Percentiles rank a stretch among this genome's conserved stretches.
Conservation (phyloP, 2,888 invertebrate species). For the Cepaea hortensis region DNA sequence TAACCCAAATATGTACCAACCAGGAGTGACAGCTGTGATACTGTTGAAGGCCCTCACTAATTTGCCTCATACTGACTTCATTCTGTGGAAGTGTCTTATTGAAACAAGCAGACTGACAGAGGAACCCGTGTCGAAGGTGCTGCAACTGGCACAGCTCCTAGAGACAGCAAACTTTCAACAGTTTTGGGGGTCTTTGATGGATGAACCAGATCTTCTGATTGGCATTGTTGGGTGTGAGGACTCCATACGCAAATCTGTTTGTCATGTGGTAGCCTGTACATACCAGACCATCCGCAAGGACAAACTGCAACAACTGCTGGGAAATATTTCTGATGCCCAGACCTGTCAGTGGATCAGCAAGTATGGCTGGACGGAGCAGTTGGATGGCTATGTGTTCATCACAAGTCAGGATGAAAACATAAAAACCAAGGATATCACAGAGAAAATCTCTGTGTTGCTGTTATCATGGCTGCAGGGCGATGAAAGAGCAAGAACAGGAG, state of each 20-base stretch:
- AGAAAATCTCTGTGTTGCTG: slow-evolving; percentile 81
- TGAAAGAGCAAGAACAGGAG: too few relatives aligned
- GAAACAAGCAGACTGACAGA: slow-evolving; percentile 85
- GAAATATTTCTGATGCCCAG: slow-evolving; percentile 90
- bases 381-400: slow-evolving; percentile 79
- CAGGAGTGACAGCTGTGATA: slow-evolving; percentile 87
- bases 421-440: slow-evolving; percentile 81
- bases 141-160: slow-evolving; percentile 92
- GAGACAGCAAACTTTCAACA: slow-evolving; percentile 94
- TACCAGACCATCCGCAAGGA: too few relatives aligned
- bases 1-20: slow-evolving; percentile 90
- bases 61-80: slow-evolving; percentile 97
- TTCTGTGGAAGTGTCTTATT: slow-evolving; percentile 96
- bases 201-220: slow-evolving; percentile 80
- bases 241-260: slow-evolving; percentile 91
- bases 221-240: slow-evolving; percentile 93
- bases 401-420: slow-evolving; percentile 97
- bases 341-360: slow-evolving; percentile 79
- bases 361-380: too few relatives aligned
- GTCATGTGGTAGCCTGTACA: slow-evolving; percentile 80
- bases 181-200: slow-evolving; percentile 82
- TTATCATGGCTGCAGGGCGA: too few relatives aligned
- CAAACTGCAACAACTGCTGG: slow-evolving; percentile 78
- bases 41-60: slow-evolving; percentile 96
- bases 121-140: slow-evolving; percentile 90